These are phyloP conservation scores for Drosophila sucinea DNA, from an alignment of 1,140 invertebrate genomes.

Conservation along the genomic window DNA sequence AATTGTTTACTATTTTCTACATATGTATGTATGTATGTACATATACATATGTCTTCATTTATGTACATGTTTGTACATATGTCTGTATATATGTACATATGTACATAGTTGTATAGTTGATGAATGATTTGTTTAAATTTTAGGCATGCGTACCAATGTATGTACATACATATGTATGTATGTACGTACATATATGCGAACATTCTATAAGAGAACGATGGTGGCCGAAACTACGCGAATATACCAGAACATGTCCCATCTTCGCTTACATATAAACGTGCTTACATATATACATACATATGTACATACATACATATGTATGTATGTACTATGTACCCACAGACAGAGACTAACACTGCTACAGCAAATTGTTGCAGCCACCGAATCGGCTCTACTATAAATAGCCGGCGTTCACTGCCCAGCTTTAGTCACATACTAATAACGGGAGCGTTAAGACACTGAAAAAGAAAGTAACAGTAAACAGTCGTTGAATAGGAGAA, in stretches of 20 bases:
- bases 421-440: slow-evolving; percentile 62
- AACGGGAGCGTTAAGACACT: slow-evolving; percentile 45
- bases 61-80: background rate
- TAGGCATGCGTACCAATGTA: too few relatives aligned
- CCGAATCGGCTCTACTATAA: slow-evolving; percentile 49
- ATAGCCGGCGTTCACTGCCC: slow-evolving; percentile 38
- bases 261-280: slow-evolving; percentile 1
- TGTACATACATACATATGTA: background rate
- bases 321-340: slow-evolving; percentile 1
- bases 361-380: slow-evolving; percentile 24
- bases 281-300: too few relatives aligned
- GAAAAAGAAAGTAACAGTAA: slow-evolving; percentile 8
- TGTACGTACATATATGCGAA: too few relatives aligned
- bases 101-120: too few relatives aligned
- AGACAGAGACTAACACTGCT: slow-evolving; percentile 12
- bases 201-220: background rate
- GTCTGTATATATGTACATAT: too few relatives aligned
- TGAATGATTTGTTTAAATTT: too few relatives aligned
- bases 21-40: background rate
- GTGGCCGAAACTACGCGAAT: slow-evolving; percentile 49
- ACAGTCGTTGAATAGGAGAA: background rate
- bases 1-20: too few relatives aligned
- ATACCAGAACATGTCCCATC: slow-evolving; percentile 22
- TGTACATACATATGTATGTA: too few relatives aligned
- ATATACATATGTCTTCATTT: background rate